phyloP scores from a whole-genome alignment of 2,113 vertebrate genomes.

The Osmerus mordax region DNA sequence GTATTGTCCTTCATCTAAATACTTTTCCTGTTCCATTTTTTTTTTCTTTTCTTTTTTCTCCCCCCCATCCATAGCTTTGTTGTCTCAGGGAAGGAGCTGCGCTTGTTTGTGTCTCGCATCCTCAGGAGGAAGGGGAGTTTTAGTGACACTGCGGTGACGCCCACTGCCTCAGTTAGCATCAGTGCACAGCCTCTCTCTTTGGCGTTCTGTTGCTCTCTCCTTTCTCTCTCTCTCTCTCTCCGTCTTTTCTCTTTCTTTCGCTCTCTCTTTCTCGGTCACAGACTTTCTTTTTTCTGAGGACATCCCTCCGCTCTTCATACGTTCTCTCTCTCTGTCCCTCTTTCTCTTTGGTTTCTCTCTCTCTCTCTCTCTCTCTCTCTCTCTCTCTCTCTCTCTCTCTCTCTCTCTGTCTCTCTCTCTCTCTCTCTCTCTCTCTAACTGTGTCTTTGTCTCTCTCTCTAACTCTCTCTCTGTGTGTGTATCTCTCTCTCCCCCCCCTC shows the following conservation, averaged over 20 bases:
- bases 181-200: neutral
- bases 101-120: constrained; percentile 22
- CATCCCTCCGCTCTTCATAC: constrained; percentile 14
- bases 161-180: neutral
- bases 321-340: constrained; percentile 22
- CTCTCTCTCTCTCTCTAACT: constrained; percentile 7
- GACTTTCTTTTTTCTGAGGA: neutral
- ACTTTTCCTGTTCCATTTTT: neutral
- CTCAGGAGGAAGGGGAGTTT: constrained; percentile 5
- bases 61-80: neutral
- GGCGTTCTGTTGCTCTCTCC: constrained; percentile 6
- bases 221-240: constrained; percentile 9
- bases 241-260: constrained; percentile 7
- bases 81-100: neutral
- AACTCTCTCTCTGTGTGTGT: no score
- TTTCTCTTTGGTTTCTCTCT: constrained; percentile 34
- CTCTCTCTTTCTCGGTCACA: constrained; percentile 3
- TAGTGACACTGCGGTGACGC: constrained; percentile 27
- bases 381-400: constrained; percentile 8
- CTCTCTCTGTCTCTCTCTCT: constrained; percentile 17
- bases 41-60: neutral
- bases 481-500: constrained; percentile 12
- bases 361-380: constrained; percentile 25
- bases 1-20: neutral
- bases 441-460: constrained; percentile 1